Evolutionary conservation across 2,888 invertebrate species (phyloP), one percentile per base, ranked within the genome.

Genomic region (Luffia ferchaultella): DNA sequence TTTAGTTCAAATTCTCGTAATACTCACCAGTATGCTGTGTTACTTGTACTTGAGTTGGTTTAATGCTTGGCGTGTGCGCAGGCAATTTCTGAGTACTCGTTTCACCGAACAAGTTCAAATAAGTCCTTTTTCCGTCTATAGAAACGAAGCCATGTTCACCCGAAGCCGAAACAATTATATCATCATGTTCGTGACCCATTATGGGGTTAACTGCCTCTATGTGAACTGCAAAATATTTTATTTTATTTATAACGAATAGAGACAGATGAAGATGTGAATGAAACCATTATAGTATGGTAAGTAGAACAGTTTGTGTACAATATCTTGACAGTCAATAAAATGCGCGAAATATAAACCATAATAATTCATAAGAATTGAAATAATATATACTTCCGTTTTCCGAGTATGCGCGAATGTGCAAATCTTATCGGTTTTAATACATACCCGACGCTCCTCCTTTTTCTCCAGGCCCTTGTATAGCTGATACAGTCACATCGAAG

Each of bases 71-170:
- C 42, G 72, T 62, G 1, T 72, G 30, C 30, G 12, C 60, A 15
- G 56, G 57, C 40, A 60, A 61, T 18, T 58, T 62, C 1, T 64
- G 69, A 5, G 75, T 70, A 3, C 78, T 73, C 19, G 87, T 74
- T 9, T 88, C 90, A 54, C 92, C 93, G 68, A 95, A 93, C 43
- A 95, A 83, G 77, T 94, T 93, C 59, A 96, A 86, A 67, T 95
- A 95, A 0, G 95, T 95, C 61, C 94, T 85, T 76, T 95, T 93
- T 41, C 96, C 96, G 66, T 96, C 95, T 52, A 96, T 96, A 18
- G 94, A 95, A 16, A 96, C 96, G 73, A 93, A 95, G 19, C 94
- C 93, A 63, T 95, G 91, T 46, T 91, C 90, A 16, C 92, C 92
- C 3, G 91, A 88, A 2, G 93, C 89, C 0, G 93, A 90, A 1